Percentiles rank a stretch among this genome's conserved stretches.
Evolutionary conservation across 2,888 invertebrate genomes (phyloP).

Genomic region (Ormyrus thymus): DNA sequence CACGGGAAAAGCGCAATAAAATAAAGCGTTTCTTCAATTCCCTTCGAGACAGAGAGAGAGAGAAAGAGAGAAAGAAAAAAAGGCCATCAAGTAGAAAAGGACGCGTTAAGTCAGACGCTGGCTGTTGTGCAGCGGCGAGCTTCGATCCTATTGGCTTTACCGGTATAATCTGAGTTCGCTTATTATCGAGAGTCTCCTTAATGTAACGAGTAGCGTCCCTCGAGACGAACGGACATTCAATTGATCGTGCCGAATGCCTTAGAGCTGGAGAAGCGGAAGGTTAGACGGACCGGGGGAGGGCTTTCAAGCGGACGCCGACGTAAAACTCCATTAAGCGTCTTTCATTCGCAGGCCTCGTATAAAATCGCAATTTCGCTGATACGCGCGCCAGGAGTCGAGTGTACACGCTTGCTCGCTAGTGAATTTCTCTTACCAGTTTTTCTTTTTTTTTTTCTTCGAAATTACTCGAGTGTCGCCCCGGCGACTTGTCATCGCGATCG

Average conservation of each 20-base stretch:
- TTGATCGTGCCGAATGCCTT: constrained; percentile 45
- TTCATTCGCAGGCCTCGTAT: constrained; percentile 41
- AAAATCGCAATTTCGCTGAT: constrained; percentile 34
- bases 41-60: no score
- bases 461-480: no score
- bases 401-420: not conserved
- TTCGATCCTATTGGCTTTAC: constrained; percentile 25
- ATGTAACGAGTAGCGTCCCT: constrained; percentile 43
- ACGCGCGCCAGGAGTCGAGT: not conserved
- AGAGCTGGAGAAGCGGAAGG: constrained; percentile 1
- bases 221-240: constrained; percentile 13
- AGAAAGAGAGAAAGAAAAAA: no score
- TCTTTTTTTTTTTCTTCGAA: no score
- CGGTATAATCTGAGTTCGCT: constrained; percentile 32
- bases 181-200: constrained; percentile 41
- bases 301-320: constrained; percentile 27
- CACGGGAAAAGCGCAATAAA: no score
- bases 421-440: no score
- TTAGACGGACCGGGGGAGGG: not conserved
- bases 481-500: no score
- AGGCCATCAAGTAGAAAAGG: not conserved
- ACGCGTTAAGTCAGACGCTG: constrained; percentile 5
- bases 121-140: not conserved
- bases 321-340: constrained; percentile 46
- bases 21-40: no score